phyloP scores from a whole-genome alignment of 2,888 invertebrate genomes.

The Dusona sp. region DNA sequence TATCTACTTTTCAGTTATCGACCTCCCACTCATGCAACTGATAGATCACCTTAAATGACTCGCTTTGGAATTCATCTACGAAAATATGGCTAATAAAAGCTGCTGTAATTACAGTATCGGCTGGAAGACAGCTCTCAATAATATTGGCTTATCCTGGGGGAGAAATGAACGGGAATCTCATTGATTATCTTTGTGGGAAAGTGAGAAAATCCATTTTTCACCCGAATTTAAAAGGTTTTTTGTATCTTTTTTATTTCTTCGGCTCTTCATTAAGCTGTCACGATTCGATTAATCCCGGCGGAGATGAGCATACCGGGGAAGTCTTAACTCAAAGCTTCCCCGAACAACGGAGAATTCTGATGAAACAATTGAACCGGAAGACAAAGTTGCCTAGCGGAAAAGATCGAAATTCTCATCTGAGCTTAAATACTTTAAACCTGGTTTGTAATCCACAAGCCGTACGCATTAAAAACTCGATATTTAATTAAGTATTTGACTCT shows the following conservation, averaged over 20 bases:
- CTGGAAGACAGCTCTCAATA: not conserved
- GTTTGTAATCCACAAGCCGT: not conserved
- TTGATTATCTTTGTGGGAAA: not conserved
- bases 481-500: not conserved
- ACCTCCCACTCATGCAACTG: too few relatives aligned
- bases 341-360: not conserved
- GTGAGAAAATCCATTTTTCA: conserved; percentile 7
- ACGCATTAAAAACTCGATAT: not conserved
- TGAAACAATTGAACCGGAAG: conserved; percentile 36
- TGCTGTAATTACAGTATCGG: not conserved
- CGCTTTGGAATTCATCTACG: not conserved
- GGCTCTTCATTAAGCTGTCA: not conserved
- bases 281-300: conserved; percentile 2
- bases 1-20: too few relatives aligned
- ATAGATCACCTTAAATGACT: not conserved
- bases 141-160: not conserved
- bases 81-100: not conserved
- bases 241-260: not conserved
- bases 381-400: not conserved
- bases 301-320: conserved; percentile 19
- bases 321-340: not conserved
- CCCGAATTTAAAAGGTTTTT: conserved; percentile 5
- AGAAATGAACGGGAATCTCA: too few relatives aligned
- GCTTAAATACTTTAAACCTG: not conserved
- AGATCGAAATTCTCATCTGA: conserved; percentile 15